A percentile compares a stretch with the other conserved stretches of the same genome.
phyloP scores from a whole-genome alignment of 2,888 invertebrate genomes.

The Panzeria rudis region DNA sequence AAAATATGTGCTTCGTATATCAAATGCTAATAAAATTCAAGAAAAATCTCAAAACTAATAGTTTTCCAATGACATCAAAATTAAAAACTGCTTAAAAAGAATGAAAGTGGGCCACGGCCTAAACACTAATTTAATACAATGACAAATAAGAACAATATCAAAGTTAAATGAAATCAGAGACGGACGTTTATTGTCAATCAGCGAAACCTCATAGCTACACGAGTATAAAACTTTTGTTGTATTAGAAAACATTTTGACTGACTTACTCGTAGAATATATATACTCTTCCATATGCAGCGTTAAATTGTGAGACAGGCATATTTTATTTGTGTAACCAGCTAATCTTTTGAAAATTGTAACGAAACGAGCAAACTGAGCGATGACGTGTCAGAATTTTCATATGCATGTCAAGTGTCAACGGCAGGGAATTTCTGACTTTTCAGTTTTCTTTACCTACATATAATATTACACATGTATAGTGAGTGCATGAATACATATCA shows the following conservation, averaged over 20 bases:
- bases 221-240: background rate
- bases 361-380: slow-evolving; percentile 75
- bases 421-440: slow-evolving; percentile 60
- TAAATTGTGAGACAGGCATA: slow-evolving; percentile 17
- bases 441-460: slow-evolving; percentile 11
- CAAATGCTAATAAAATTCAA: background rate
- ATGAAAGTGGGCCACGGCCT: background rate
- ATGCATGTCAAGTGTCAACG: slow-evolving; percentile 82
- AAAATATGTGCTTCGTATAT: background rate
- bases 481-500: slow-evolving; percentile 11
- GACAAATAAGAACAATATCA: slow-evolving; percentile 19
- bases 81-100: background rate
- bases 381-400: slow-evolving; percentile 84
- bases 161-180: slow-evolving; percentile 20
- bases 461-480: background rate
- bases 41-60: slow-evolving; percentile 15
- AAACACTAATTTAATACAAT: background rate
- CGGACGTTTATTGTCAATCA: slow-evolving; percentile 42
- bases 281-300: slow-evolving; percentile 43
- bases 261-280: background rate
- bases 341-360: slow-evolving; percentile 39
- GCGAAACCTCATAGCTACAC: slow-evolving; percentile 4
- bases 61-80: slow-evolving; percentile 27
- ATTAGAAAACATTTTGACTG: background rate
- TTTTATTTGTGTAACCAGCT: slow-evolving; percentile 15